Conservation (phyloP, 2,797 vertebrate genomes). For the Lophius americanus region DNA sequence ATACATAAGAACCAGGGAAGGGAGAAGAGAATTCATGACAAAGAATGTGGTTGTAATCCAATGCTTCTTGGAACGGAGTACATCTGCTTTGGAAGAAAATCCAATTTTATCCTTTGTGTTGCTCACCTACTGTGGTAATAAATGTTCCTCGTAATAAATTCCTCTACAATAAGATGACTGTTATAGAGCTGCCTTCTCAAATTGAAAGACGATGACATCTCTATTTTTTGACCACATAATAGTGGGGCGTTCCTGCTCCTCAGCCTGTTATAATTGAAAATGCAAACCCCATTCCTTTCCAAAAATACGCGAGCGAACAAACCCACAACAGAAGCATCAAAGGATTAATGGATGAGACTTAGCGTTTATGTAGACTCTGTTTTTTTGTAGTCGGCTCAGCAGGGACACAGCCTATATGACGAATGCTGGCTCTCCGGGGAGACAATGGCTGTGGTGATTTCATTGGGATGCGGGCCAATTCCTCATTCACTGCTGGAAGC, state of each 20-base stretch:
- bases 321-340: background rate
- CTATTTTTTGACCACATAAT: background rate
- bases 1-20: too few species aligned
- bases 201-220: background rate
- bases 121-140: background rate
- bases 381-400: conserved; percentile 29
- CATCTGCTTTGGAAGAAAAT: background rate
- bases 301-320: background rate
- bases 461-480: conserved; percentile 20
- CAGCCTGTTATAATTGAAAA: background rate
- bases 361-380: background rate
- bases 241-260: background rate
- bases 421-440: conserved; percentile 33
- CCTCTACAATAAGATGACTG: background rate
- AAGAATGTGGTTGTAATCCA: background rate
- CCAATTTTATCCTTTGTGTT: background rate
- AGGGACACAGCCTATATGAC: conserved; percentile 25
- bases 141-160: background rate
- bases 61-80: background rate
- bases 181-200: background rate
- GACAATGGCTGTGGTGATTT: conserved; percentile 26
- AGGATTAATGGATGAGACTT: background rate
- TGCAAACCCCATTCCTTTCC: background rate
- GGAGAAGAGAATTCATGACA: too few species aligned
- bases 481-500: conserved; percentile 32